phyloP scores from a whole-genome alignment of 2,888 invertebrate genomes.

The Biston betularia region DNA sequence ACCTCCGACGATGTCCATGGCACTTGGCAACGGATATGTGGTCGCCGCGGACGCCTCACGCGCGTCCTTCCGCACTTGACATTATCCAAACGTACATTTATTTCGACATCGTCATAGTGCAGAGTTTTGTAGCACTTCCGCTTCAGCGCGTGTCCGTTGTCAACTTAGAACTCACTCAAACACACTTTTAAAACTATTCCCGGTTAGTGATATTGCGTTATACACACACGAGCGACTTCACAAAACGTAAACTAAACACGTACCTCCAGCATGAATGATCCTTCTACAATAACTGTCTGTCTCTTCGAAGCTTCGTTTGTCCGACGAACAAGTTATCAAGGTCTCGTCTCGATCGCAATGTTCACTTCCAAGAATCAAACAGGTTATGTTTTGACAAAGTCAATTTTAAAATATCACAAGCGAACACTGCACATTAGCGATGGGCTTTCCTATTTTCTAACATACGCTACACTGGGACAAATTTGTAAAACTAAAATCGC shows the following conservation, averaged over 20 bases:
- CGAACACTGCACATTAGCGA: conserved; percentile 28
- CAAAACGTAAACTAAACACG: conserved; percentile 81
- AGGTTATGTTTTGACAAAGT: conserved; percentile 71
- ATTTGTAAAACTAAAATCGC: conserved; percentile 18
- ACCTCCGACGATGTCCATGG: conserved; percentile 84
- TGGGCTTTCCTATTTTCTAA: conserved; percentile 21
- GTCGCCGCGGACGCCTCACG: conserved; percentile 70
- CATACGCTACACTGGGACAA: conserved; percentile 19
- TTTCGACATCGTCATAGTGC: conserved; percentile 73
- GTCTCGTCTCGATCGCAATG: conserved; percentile 81
- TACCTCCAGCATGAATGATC: conserved; percentile 86
- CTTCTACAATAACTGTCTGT: conserved; percentile 77
- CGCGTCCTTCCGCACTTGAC: conserved; percentile 72
- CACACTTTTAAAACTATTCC: conserved; percentile 64
- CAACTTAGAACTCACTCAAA: conserved; percentile 69
- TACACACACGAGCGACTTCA: conserved; percentile 71
- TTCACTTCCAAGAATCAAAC: conserved; percentile 80
- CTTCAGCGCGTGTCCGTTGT: conserved; percentile 60
- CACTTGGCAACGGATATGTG: conserved; percentile 66
- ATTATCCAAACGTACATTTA: conserved; percentile 74
- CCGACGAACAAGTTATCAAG: conserved; percentile 86
- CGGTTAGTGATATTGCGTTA: conserved; percentile 47
- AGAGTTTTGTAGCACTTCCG: conserved; percentile 66
- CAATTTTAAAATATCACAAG: conserved; percentile 52
- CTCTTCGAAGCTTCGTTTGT: conserved; percentile 79